Evolutionary conservation across 1,140 invertebrate genomes (phyloP).

Genomic region (Lethocerus indicus): DNA sequence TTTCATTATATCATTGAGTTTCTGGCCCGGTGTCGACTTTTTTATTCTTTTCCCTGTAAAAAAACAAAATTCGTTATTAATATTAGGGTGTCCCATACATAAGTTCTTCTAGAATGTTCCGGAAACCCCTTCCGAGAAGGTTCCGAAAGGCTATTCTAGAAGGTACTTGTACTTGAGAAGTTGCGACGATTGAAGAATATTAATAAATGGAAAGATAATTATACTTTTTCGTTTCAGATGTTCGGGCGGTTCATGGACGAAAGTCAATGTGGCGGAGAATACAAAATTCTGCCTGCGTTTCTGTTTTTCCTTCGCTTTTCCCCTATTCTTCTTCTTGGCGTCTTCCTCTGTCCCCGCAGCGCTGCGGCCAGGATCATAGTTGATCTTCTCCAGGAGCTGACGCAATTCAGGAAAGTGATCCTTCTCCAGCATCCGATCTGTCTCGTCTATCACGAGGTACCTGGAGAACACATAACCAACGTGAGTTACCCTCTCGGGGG

Average conservation of each 20-base stretch:
- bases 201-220: background rate
- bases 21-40: constrained; percentile 50
- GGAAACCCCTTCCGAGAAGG: too few relatives aligned
- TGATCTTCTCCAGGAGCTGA: constrained; percentile 63
- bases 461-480: constrained; percentile 30
- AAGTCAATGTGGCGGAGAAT: constrained; percentile 92
- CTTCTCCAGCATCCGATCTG: constrained; percentile 93
- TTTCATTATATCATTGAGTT: constrained; percentile 49
- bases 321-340: too few relatives aligned
- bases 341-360: too few relatives aligned
- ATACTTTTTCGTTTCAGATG: constrained; percentile 45
- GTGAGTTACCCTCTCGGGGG: too few relatives aligned
- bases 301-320: constrained; percentile 25
- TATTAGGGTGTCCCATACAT: too few relatives aligned
- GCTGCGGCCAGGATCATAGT: constrained; percentile 48
- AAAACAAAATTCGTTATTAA: constrained; percentile 8
- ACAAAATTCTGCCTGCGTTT: constrained; percentile 72
- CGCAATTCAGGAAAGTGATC: constrained; percentile 91
- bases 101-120: too few relatives aligned
- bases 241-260: constrained; percentile 56
- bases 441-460: constrained; percentile 92
- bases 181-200: too few relatives aligned
- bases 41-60: constrained; percentile 23
- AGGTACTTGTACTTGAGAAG: too few relatives aligned
- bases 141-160: too few relatives aligned